Evolutionary conservation across 35 echinoderm and acorn worm species (phyloP).

Genomic region (Apostichopus parvimensis): DNA sequence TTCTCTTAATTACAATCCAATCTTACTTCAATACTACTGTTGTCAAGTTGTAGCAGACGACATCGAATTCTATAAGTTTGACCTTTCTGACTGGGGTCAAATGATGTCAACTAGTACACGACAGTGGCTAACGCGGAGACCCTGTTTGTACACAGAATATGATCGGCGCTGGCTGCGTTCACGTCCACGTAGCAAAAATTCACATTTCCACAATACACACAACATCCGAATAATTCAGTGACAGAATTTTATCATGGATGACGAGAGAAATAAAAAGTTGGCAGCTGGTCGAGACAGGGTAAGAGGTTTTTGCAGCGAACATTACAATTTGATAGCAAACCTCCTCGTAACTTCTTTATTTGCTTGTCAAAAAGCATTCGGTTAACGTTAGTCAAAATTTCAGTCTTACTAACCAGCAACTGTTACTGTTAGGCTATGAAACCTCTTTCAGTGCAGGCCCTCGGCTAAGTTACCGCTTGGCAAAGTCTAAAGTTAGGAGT

Average conservation of each 20-base stretch:
- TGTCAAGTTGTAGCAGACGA: not conserved
- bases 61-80: not conserved
- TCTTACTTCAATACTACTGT: no score
- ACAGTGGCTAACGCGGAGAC: not conserved
- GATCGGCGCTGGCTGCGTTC: not conserved
- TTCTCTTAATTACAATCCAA: no score
- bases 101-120: not conserved
- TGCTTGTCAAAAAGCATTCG: no score
- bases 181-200: not conserved
- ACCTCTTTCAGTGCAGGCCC: not conserved
- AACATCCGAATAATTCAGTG: not conserved
- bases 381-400: no score
- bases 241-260: conserved; percentile 23
- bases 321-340: no score
- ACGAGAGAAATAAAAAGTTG: conserved; percentile 79
- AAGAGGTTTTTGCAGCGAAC: not conserved
- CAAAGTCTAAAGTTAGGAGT: not conserved
- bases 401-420: no score
- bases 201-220: not conserved
- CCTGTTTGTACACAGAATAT: not conserved
- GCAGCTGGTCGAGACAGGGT: conserved; percentile 78
- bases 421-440: not conserved
- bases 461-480: not conserved
- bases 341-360: no score
- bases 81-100: not conserved